Evolutionary conservation across 1,140 invertebrate species (phyloP).

Genomic region (Dendrolimus punctatus): DNA sequence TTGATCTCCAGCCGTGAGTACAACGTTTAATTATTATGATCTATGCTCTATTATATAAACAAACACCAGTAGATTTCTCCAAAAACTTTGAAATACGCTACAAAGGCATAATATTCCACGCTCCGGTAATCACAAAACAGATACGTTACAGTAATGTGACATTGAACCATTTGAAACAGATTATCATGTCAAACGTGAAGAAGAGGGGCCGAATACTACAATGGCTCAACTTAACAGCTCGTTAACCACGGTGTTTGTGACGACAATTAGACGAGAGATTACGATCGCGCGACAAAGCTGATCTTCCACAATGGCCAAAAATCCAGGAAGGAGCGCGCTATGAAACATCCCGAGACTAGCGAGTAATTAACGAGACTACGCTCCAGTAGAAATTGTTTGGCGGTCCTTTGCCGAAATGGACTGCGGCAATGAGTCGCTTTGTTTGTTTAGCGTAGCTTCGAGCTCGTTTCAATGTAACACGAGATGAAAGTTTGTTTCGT

Average conservation of each 20-base stretch:
- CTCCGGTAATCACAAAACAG: slow-evolving; percentile 1
- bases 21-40: slow-evolving; percentile 1
- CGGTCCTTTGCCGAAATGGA: too few relatives aligned
- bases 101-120: not conserved
- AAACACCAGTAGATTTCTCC: not conserved
- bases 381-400: too few relatives aligned
- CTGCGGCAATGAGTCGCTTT: too few relatives aligned
- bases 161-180: slow-evolving; percentile 8
- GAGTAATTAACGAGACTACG: slow-evolving; percentile 23
- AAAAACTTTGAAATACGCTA: not conserved
- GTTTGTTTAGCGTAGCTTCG: too few relatives aligned
- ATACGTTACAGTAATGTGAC: slow-evolving; percentile 3
- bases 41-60: not conserved
- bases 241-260: slow-evolving; percentile 43
- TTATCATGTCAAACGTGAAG: slow-evolving; percentile 6
- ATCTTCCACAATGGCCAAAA: not conserved
- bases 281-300: slow-evolving; percentile 37
- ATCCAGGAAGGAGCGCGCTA: slow-evolving; percentile 8
- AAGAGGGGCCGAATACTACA: slow-evolving; percentile 19
- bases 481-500: too few relatives aligned
- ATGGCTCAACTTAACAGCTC: slow-evolving; percentile 50
- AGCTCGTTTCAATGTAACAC: too few relatives aligned
- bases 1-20: slow-evolving; percentile 83
- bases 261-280: slow-evolving; percentile 50
- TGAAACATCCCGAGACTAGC: slow-evolving; percentile 14